Base-by-base conservation (phyloP, 2,113 vertebrate species). In the Phaethon lepturus region DNA sequence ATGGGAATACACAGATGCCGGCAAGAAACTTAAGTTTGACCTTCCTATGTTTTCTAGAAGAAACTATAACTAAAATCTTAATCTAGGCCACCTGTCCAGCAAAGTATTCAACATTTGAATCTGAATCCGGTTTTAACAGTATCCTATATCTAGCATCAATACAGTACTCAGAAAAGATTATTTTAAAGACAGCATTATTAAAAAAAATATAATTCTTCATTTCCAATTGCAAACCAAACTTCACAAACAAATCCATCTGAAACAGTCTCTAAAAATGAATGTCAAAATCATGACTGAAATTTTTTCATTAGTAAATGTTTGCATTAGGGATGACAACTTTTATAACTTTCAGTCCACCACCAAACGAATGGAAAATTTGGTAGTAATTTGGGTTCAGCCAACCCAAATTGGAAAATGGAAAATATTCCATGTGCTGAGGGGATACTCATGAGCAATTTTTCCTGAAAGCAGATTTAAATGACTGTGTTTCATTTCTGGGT, bases 401-500 rank as follows among this genome's bases (percentile, higher is more conserved):
- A 53, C 42, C n/a, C n/a, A n/a, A n/a, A n/a, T n/a, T n/a, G n/a
- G n/a, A n/a, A n/a, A n/a, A n/a, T n/a, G n/a, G 4, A 35, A 56
- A 68, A 53, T 26, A 88, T n/a, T 44, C 49, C 23, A 35, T 10
- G 9, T n/a, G 7, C 18, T 85, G 12, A 44, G 33, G 18, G 13
- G n/a, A 53, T 45, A 33, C 9, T 49, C 3, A 5, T 5, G 12
- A 77, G 35, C 35, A 82, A 60, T 13, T 3, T 44, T n/a, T 47
- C 38, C 58, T 44, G 11, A 35, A 38, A n/a, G 29, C 23, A 93
- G 29, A 7, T 78, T 49, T 38, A 66, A 83, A 91, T 50, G 9
- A 33, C 6, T 50, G 13, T 7, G 4, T 25, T 83, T 42, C 3
- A 7, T 35, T 69, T 16, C 5, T 5, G 3, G 3, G 6, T 6